phyloP scores from a whole-genome alignment of 2,797 vertebrate species.

The Manis crassicaudata region DNA sequence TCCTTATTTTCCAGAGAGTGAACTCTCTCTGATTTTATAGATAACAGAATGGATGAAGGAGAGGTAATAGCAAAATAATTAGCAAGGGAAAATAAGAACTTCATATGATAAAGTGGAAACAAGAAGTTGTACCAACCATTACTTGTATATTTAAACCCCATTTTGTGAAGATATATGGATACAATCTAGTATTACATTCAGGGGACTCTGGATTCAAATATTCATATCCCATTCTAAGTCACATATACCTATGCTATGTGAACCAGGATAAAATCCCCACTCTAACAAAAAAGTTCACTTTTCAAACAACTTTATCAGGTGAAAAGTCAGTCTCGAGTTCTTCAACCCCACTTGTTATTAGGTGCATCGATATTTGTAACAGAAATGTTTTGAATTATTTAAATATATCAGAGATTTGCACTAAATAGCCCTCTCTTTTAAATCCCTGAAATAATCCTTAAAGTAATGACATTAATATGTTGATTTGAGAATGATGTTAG shows the following conservation, averaged over 20 bases:
- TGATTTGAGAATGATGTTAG: neutral
- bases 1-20: neutral
- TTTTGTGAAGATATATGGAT: neutral
- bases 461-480: neutral
- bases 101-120: neutral
- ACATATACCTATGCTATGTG: neutral
- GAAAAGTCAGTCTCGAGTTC: neutral
- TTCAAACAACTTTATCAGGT: neutral
- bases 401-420: neutral
- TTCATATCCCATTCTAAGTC: neutral
- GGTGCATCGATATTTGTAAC: neutral
- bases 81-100: neutral
- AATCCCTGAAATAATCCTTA: neutral
- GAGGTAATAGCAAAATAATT: neutral
- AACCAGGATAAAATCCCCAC: neutral
- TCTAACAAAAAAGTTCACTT: neutral
- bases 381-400: neutral
- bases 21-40: neutral
- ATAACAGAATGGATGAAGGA: neutral
- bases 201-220: neutral
- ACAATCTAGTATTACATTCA: neutral
- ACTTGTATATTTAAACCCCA: neutral
- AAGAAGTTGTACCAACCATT: neutral
- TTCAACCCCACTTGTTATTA: neutral
- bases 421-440: neutral